phyloP scores from a whole-genome alignment of 2,113 vertebrate species.

The Mobula hypostoma region DNA sequence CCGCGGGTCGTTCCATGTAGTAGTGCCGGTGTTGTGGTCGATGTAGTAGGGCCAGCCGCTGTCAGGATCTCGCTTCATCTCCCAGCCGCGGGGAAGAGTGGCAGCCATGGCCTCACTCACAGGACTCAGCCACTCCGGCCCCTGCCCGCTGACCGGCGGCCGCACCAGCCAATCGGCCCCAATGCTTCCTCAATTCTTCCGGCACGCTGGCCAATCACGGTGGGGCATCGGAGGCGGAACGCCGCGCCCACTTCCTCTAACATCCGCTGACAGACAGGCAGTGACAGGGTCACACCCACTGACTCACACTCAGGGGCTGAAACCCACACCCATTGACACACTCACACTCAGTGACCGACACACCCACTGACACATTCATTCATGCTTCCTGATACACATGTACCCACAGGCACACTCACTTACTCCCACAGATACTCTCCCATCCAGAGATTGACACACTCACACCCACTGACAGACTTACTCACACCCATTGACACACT shows the following conservation, averaged over 20 bases:
- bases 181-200: neutral
- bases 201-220: neutral
- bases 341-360: neutral
- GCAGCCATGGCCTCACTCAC: neutral
- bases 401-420: neutral
- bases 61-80: constrained; percentile 34
- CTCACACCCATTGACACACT: too few species aligned
- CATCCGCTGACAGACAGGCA: neutral
- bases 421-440: neutral
- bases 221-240: too few species aligned
- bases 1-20: constrained; percentile 33
- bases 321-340: neutral
- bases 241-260: neutral
- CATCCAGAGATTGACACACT: neutral
- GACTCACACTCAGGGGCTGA: too few species aligned
- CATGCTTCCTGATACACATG: neutral
- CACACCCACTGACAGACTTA: neutral
- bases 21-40: constrained; percentile 38
- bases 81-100: constrained; percentile 35
- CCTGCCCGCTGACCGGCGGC: neutral
- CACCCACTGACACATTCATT: neutral
- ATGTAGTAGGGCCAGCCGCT: constrained; percentile 38
- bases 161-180: neutral
- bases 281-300: neutral
- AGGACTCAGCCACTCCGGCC: neutral